These are phyloP conservation scores for Oreohelix idahoensis DNA, from an alignment of 1,140 invertebrate species.

Conservation along the genomic window DNA sequence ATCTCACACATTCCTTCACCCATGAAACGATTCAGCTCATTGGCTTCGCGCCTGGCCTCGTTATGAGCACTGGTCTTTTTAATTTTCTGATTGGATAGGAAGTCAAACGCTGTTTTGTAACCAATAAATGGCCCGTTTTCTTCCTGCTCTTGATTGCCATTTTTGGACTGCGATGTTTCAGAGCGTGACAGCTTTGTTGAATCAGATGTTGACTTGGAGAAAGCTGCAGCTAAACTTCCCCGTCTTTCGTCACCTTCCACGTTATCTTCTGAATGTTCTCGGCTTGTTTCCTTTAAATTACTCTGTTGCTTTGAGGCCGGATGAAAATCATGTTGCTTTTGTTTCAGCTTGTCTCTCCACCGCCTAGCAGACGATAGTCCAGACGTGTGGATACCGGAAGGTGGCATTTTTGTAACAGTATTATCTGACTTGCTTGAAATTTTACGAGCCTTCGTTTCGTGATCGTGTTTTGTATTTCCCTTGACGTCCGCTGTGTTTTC, in stretches of 20 bases:
- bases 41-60: conserved; percentile 4
- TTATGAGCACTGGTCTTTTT: not conserved
- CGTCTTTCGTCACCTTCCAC: not conserved
- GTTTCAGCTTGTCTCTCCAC: not conserved
- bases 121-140: conserved; percentile 16
- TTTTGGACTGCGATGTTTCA: not conserved
- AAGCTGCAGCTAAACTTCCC: not conserved
- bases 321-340: not conserved
- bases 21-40: conserved; percentile 22
- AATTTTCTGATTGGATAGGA: conserved; percentile 12
- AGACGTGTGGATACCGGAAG: not conserved
- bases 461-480: not conserved
- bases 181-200: not conserved
- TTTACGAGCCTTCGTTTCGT: too few relatives aligned
- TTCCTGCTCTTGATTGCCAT: not conserved
- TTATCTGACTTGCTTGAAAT: too few relatives aligned
- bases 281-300: not conserved
- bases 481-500: not conserved
- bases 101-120: conserved; percentile 23
- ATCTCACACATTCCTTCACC: conserved; percentile 24
- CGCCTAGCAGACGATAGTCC: not conserved
- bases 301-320: too few relatives aligned
- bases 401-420: too few relatives aligned
- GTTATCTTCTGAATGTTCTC: not conserved
- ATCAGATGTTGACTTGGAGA: not conserved